Percentiles rank a stretch among this genome's conserved stretches.
phyloP scores from a whole-genome alignment of 2,797 vertebrate species.

The Rhyacichthys aspro region DNA sequence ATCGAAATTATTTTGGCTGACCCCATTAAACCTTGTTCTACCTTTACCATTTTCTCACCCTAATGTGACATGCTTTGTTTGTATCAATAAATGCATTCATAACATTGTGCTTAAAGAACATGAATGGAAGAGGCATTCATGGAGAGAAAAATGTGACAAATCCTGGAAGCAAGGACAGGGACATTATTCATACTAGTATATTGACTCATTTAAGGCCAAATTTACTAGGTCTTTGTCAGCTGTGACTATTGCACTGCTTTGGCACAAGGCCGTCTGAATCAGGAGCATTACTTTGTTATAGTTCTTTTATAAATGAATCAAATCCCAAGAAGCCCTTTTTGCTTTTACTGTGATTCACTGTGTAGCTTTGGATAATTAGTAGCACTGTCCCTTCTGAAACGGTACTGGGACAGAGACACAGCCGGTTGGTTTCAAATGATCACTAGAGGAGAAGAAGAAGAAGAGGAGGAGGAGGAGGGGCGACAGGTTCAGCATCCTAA shows the following conservation, averaged over 20 bases:
- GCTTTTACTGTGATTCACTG: constrained; percentile 18
- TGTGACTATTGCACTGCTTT: constrained; percentile 10
- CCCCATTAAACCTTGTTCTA: too few species aligned
- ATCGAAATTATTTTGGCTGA: not conserved
- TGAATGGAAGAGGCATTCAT: too few species aligned
- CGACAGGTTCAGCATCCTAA: constrained; percentile 56
- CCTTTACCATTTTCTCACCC: too few species aligned
- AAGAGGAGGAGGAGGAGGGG: too few species aligned
- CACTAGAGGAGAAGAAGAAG: constrained; percentile 29
- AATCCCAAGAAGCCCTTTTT: constrained; percentile 20
- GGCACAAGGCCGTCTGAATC: constrained; percentile 15
- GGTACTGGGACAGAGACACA: constrained; percentile 21
- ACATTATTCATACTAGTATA: constrained; percentile 12
- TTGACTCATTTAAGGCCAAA: constrained; percentile 34
- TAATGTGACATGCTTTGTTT: too few species aligned
- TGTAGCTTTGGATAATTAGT: constrained; percentile 27
- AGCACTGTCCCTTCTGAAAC: constrained; percentile 22
- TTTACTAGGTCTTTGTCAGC: constrained; percentile 22
- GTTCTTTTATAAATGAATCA: constrained; percentile 22
- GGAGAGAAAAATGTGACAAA: not conserved
- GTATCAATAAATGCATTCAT: too few species aligned
- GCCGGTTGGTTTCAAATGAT: constrained; percentile 25
- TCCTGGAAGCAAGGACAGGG: not conserved
- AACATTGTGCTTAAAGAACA: too few species aligned
- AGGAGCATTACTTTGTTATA: constrained; percentile 18